Base-by-base conservation (phyloP, 2,888 invertebrate species). In the Scaptomyza caliginosa region DNA sequence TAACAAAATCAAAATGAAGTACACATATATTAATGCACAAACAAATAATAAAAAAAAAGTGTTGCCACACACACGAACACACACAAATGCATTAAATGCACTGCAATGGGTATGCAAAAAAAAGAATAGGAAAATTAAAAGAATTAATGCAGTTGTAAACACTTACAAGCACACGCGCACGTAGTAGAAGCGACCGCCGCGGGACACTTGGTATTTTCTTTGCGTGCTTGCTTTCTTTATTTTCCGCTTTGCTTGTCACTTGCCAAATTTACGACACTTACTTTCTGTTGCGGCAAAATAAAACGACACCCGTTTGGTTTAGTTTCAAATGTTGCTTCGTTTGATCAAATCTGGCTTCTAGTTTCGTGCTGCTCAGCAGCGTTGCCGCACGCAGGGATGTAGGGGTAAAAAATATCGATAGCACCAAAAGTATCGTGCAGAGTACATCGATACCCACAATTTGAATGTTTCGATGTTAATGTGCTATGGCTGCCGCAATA, bases 1-100 rank as follows among this genome's bases (percentile, higher is more conserved):
- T 74, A 74, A 73, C 73, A 81, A 77, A 83, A 72, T 66, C 62
- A 74, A 73, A 80, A 80, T 69, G 78, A 77, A 80, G 73, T 64
- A 52, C 43, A 74, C 46, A 58, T 21, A 30, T 46, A 39, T 30
- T 11, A 58, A 58, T 45, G 48, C 51, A 63, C 30, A 50, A 46
- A 30, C 16, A 51, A 32, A 46, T 19, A 26, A 24, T 43, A n/a
- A 24, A 36, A 13, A 36, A 19, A 34, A 45, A 34, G 13, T 17
- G 19, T 30, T 40, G 34, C 30, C 42, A 32, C 34, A 39, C 19
- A 54, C 23, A 50, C 34, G 23, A 24, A 28, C 11, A 38, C 19
- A 45, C 17, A 32, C 3, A 13, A 1, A 24, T 46, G 17, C 24
- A 46, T 7, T 13, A 30, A 49, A 55, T 56, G 38, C 46, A 51